These are phyloP conservation scores for Digitonthophagus gazella DNA, from an alignment of 2,888 invertebrate species.

Conservation along the genomic window DNA sequence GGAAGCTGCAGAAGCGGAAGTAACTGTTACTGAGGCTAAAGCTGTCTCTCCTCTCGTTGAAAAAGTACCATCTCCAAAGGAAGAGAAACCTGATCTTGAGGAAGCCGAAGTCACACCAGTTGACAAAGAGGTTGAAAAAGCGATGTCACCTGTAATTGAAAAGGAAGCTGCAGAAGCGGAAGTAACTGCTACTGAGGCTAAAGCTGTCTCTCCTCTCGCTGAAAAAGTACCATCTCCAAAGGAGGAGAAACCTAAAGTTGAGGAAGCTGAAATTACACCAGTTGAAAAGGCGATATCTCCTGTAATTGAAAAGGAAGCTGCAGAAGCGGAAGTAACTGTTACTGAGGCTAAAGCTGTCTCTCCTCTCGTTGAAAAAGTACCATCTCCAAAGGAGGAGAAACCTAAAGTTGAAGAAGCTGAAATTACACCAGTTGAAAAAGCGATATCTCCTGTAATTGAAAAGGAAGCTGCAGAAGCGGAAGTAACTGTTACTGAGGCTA, in stretches of 20 bases:
- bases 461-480: no score
- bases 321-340: conserved; percentile 26
- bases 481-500: no score
- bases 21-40: background rate
- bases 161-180: background rate
- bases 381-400: background rate
- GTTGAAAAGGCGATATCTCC: conserved; percentile 8
- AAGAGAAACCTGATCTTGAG: no score
- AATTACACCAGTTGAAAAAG: background rate
- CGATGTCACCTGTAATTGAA: background rate
- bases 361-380: no score
- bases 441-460: background rate
- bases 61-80: no score
- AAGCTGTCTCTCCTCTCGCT: background rate
- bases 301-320: background rate
- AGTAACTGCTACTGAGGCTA: background rate
- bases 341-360: no score
- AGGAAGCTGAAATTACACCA: conserved; percentile 9
- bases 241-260: conserved; percentile 12
- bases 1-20: background rate
- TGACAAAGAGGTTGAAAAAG: conserved; percentile 6
- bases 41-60: background rate
- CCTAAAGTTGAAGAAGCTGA: background rate
- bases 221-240: no score
- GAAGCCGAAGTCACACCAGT: background rate